Evolutionary conservation across 2,113 vertebrate genomes (phyloP).

Genomic region (Oenanthe oenanthe): DNA sequence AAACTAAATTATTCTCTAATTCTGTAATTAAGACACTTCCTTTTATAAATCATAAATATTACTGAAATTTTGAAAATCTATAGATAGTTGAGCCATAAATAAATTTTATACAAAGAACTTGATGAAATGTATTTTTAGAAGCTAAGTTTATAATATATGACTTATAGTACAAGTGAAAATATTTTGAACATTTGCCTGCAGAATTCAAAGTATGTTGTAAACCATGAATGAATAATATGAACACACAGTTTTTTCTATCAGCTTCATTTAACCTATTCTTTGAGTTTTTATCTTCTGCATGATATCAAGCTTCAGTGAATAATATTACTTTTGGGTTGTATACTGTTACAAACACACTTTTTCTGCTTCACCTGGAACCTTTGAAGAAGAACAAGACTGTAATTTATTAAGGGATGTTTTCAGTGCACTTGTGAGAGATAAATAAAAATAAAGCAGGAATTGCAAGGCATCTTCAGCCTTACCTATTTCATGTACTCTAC

Average conservation of each 20-base stretch:
- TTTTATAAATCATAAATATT: constrained; percentile 19
- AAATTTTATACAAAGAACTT: background rate
- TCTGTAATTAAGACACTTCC: background rate
- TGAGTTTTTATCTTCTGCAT: constrained; percentile 14
- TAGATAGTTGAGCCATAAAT: background rate
- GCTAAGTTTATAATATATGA: background rate
- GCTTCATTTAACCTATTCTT: background rate
- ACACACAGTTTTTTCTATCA: background rate
- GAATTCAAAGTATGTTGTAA: background rate
- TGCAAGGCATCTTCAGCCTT: background rate
- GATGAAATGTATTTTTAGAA: background rate
- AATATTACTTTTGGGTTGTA: background rate
- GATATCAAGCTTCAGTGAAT: background rate
- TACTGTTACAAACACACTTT: background rate
- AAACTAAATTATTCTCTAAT: background rate
- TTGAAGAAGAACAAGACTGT: background rate
- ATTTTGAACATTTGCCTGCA: constrained; percentile 2
- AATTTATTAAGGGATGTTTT: background rate
- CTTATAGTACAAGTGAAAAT: background rate
- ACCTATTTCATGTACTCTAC: background rate
- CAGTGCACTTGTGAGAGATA: background rate
- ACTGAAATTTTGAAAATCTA: constrained; percentile 19
- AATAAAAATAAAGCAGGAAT: background rate
- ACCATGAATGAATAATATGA: background rate
- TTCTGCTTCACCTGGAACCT: background rate